Evolutionary conservation across 2,888 invertebrate genomes (phyloP), one percentile per base, ranked within the genome.

Genomic region (Agrochola lota): DNA sequence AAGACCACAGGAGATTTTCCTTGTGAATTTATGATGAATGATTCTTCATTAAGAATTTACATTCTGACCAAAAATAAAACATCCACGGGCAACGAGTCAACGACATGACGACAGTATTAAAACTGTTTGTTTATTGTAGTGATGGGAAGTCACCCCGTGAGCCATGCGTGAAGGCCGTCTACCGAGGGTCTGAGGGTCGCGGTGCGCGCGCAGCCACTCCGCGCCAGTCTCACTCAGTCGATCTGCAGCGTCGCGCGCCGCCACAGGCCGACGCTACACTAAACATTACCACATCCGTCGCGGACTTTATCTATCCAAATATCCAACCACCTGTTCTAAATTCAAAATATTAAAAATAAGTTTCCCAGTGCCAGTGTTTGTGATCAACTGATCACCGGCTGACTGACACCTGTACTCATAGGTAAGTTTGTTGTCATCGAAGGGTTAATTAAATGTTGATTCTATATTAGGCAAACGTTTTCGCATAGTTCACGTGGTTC

Each of bases 401-500:
- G 64, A 76, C 81, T 89, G 85, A 86, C 86, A 89, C 85, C 87
- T 83, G 91, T 91, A n/a, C 52, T 68, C 49, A 46, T 93, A 90
- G 95, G 95, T 95, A 88, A 94, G 95, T 95, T 92, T 87, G 74
- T 88, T 90, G 84, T 74, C 78, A 80, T 77, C 83, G 52, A 78
- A 90, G 84, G 83, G 89, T 90, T 91, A 92, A 93, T 92, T 93
- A 93, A 94, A 93, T 90, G 91, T 91, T 91, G 91, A 93, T 93
- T 93, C 85, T 92, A 91, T 92, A 91, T 93, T 94, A 91, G 90
- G 93, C 92, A 94, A 95, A 95, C 94, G 93, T 94, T 95, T 96
- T 95, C 94, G 94, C 94, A 94, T 95, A 94, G 93, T 94, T 94
- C 94, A 94, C 93, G 93, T 94, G 93, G 94, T 94, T 96, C 90